phyloP scores from a whole-genome alignment of 2,888 invertebrate species.

The Strigamia transsilvanica region DNA sequence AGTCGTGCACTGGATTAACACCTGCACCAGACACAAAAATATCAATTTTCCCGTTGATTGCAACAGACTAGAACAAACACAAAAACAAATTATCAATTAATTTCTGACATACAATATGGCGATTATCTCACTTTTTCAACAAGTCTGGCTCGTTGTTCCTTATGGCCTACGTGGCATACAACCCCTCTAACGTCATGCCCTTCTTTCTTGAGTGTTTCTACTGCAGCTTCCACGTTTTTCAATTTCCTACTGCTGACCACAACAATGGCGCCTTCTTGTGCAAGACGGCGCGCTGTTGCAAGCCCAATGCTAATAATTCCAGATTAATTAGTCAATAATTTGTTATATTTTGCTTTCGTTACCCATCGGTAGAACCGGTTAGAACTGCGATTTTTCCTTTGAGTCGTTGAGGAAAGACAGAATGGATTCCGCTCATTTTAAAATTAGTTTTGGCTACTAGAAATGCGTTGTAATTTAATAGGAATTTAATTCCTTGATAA shows the following conservation, averaged over 20 bases:
- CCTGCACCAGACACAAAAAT: conserved; percentile 97
- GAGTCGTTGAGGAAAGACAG: too few relatives aligned
- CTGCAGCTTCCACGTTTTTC: conserved; percentile 81
- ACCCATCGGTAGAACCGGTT: too few relatives aligned
- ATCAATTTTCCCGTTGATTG: conserved; percentile 85
- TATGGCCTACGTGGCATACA: conserved; percentile 89
- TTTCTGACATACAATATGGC: too few relatives aligned
- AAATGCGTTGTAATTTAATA: too few relatives aligned
- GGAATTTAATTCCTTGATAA: too few relatives aligned
- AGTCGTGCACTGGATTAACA: conserved; percentile 83
- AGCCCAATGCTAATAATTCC: conserved; percentile 90
- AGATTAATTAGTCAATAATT: too few relatives aligned
- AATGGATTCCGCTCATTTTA: too few relatives aligned
- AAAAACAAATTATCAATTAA: conserved; percentile 56
- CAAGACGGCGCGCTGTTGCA: conserved; percentile 86
- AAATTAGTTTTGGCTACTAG: too few relatives aligned
- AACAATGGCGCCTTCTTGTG: conserved; percentile 88
- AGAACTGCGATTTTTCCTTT: too few relatives aligned
- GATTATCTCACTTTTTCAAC: conserved; percentile 70
- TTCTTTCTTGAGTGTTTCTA: conserved; percentile 74
- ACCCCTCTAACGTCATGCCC: conserved; percentile 79
- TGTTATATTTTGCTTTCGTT: too few relatives aligned
- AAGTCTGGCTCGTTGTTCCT: conserved; percentile 80
- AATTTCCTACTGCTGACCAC: conserved; percentile 90
- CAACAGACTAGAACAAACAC: conserved; percentile 69